Conservation (phyloP, 1,140 invertebrate genomes). For the Listronotus bonariensis region DNA sequence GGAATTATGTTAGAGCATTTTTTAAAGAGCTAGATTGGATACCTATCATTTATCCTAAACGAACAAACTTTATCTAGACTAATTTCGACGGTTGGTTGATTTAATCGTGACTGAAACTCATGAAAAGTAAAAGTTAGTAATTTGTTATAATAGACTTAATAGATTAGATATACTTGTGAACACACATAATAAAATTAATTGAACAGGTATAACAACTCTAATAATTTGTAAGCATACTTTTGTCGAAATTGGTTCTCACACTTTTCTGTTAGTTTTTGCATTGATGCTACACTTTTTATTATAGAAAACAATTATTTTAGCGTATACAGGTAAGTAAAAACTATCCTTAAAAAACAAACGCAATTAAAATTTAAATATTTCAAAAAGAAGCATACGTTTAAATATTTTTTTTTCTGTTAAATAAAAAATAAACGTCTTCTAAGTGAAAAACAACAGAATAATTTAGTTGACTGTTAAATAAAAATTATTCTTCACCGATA, state of each 20-base stretch:
- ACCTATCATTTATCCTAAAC: neutral
- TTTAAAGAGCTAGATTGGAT: no score
- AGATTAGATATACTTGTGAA: conserved; percentile 24
- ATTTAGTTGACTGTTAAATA: no score
- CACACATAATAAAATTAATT: conserved; percentile 27
- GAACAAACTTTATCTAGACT: conserved; percentile 16
- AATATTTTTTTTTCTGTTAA: no score
- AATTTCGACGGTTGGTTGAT: conserved; percentile 11
- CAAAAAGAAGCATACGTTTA: no score
- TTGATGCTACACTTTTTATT: neutral
- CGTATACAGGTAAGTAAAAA: no score
- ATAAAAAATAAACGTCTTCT: no score
- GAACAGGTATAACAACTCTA: conserved; percentile 21
- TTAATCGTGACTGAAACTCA: conserved; percentile 21
- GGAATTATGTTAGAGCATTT: no score
- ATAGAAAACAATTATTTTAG: no score
- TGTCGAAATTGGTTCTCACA: conserved; percentile 20
- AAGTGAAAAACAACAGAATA: no score
- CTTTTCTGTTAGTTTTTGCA: conserved; percentile 19
- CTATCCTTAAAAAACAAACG: no score
- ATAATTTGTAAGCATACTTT: conserved; percentile 17
- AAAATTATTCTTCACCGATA: no score
- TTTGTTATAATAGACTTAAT: conserved; percentile 25
- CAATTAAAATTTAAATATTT: no score
- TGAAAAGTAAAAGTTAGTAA: conserved; percentile 26